Base-by-base conservation (phyloP, 2,888 invertebrate genomes). In the Acholoe squamosa region DNA sequence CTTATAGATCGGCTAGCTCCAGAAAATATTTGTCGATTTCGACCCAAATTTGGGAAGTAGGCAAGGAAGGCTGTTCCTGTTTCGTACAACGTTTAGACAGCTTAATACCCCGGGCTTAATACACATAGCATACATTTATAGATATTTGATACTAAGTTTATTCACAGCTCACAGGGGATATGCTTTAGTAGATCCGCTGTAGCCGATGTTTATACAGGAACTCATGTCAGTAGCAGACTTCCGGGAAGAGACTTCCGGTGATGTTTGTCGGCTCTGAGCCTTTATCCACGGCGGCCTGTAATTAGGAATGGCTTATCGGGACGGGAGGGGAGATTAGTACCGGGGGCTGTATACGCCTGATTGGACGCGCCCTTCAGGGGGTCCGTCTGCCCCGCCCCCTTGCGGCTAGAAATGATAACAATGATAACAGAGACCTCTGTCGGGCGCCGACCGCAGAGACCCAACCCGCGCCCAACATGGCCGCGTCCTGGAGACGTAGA, bases 381-480 rank as follows among this genome's bases (percentile, higher is more conserved):
- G n/a, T 61, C 61, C 19, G 61, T 61, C 22, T n/a, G 61, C 14
- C 14, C 61, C 19, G 71, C 71, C 71, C 14, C 61, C 61, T 7
- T 14, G 61, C 61, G 61, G 61, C n/a, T 7, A 14, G 19, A 14
- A 61, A 61, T n/a, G 19, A n/a, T n/a, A n/a, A 61, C 19, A 61
- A n/a, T 61, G 61, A 61, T 61, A 61, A 61, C 61, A 14, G 61
- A 61, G 61, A 19, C 22, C 61, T 14, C 22, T 61, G 12, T 14
- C 61, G 19, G 61, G 76, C 76, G 28, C 34, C 0, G n/a, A 80
- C 80, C 80, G 43, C 80, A 80, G 80, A 33, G 34, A 33, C 80
- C 80, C 80, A 43, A 43, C 43, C 22, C 80, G 34, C 71, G 34
- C 80, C 34, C 80, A 43, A n/a, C 80, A 19, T 43, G 22, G 14